A percentile compares a stretch with the other conserved stretches of the same genome.
Conservation (phyloP, 1,140 invertebrate species). For the Grapholita molesta region DNA sequence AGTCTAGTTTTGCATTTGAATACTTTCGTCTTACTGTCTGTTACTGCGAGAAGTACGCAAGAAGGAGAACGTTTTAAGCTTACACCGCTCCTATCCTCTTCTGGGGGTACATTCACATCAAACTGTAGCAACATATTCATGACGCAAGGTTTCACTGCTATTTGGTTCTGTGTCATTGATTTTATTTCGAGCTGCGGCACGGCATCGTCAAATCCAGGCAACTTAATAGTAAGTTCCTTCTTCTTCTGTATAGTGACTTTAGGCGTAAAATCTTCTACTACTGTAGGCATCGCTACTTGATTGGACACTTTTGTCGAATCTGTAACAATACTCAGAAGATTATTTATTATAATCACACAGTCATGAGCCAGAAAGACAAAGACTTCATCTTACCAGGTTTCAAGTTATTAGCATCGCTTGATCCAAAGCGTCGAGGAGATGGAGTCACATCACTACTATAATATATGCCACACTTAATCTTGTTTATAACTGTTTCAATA, state of each 20-base stretch:
- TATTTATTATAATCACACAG: conserved; percentile 6
- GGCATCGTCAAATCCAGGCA: conserved; percentile 52
- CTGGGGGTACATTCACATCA: conserved; percentile 45
- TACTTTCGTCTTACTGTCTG: conserved; percentile 41
- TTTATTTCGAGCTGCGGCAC: conserved; percentile 48
- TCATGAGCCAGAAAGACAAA: not conserved
- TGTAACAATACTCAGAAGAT: conserved; percentile 26
- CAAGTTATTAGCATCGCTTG: not conserved
- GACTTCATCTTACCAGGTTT: not conserved
- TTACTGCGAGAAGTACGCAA: conserved; percentile 35
- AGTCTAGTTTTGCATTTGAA: conserved; percentile 57
- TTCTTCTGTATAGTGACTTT: conserved; percentile 16
- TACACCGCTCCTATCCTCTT: conserved; percentile 17
- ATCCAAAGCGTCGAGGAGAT: not conserved
- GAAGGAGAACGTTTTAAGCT: conserved; percentile 30
- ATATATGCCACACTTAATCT: conserved; percentile 57
- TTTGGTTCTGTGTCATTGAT: conserved; percentile 47
- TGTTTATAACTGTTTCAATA: conserved; percentile 60
- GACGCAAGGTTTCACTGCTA: conserved; percentile 52
- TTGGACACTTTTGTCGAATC: conserved; percentile 35
- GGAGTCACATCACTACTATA: conserved; percentile 36
- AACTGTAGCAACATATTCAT: conserved; percentile 60
- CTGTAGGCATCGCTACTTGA: conserved; percentile 30
- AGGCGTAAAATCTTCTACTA: conserved; percentile 11
- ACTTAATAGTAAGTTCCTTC: conserved; percentile 22